Evolutionary conservation across 2,888 invertebrate species (phyloP), one percentile per base, ranked within the genome.

Genomic region (Temnothorax ravouxi): DNA sequence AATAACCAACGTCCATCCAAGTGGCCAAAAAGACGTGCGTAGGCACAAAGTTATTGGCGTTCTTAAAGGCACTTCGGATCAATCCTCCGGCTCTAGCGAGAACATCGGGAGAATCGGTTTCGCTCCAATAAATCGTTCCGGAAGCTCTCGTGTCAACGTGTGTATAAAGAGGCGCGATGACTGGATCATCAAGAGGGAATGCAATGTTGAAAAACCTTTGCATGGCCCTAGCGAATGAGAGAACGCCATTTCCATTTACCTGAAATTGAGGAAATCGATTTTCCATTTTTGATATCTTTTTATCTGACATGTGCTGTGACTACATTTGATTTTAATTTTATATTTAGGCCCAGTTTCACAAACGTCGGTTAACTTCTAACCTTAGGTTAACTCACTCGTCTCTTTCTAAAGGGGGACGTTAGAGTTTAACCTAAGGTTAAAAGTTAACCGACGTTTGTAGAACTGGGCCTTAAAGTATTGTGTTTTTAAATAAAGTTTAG

Each of bases 201-300:
- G 98, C 97, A 50, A 97, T 97, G 94, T 98, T 98, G 92, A 98
- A 96, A 94, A 98, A 99, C 74, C 96, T 96, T 9, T 98, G 97
- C 88, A 99, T 97, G 90, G 98, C 98, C n/a, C 98, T 97, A 93
- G 97, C 96, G 94, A 99, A 99, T 8, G 99, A 98, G 50, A 99
- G 94, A 21, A 99, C 96, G 66, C 99, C 99, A 95, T 98, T 98
- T 93, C 97, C 97, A 95, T 99, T 99, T 83, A 99, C 97, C 99
- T 99, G 95, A 11, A 95, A 95, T 91, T 83, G 29, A 76, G 21
- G 11, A 44, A 74, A 77, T 3, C 47, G 38, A 59, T 59, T 61
- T 80, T 59, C 8, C 18, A 77, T 15, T 4, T 29, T 67, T n/a
- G 47, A 67, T n/a, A 54, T 50, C 21, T 21, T 61, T 38, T 79